phyloP scores from a whole-genome alignment of 1,140 invertebrate genomes.

The Hyposmocoma kahamanoa region DNA sequence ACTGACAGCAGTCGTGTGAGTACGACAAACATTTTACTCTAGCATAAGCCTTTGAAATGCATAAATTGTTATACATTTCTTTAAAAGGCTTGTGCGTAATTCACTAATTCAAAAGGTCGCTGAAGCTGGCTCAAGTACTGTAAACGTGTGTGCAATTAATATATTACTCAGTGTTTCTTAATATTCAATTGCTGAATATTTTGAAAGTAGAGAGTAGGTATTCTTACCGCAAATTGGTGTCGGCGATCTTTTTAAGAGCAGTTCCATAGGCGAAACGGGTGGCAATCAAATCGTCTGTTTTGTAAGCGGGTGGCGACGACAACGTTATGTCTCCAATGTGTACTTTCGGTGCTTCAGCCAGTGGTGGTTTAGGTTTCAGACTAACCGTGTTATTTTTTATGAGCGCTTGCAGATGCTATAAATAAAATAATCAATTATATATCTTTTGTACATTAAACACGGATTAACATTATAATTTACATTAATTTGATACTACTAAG shows the following conservation, averaged over 20 bases:
- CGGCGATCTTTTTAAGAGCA: constrained; percentile 92
- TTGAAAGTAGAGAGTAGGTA: background rate
- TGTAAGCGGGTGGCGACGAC: constrained; percentile 90
- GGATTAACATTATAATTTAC: too few relatives aligned
- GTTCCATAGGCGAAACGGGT: constrained; percentile 96
- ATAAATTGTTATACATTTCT: too few relatives aligned
- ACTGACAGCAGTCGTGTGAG: constrained; percentile 26
- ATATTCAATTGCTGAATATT: too few relatives aligned
- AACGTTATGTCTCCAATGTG: constrained; percentile 86
- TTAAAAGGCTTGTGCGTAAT: too few relatives aligned
- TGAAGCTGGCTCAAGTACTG: too few relatives aligned
- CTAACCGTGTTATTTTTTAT: constrained; percentile 75
- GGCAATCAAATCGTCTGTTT: constrained; percentile 86
- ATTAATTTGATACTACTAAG: too few relatives aligned
- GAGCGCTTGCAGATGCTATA: constrained; percentile 77
- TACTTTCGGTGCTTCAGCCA: constrained; percentile 81
- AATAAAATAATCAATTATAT: background rate
- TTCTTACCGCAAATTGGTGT: constrained; percentile 78
- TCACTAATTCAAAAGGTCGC: too few relatives aligned
- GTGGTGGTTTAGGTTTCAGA: constrained; percentile 64
- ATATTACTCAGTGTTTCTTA: too few relatives aligned
- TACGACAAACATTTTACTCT: constrained; percentile 32
- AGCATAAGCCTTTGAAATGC: too few relatives aligned
- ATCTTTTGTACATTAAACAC: too few relatives aligned
- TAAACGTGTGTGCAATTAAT: background rate